Conservation (phyloP, 2,797 vertebrate genomes). For the Rhynchotus rufescens region DNA sequence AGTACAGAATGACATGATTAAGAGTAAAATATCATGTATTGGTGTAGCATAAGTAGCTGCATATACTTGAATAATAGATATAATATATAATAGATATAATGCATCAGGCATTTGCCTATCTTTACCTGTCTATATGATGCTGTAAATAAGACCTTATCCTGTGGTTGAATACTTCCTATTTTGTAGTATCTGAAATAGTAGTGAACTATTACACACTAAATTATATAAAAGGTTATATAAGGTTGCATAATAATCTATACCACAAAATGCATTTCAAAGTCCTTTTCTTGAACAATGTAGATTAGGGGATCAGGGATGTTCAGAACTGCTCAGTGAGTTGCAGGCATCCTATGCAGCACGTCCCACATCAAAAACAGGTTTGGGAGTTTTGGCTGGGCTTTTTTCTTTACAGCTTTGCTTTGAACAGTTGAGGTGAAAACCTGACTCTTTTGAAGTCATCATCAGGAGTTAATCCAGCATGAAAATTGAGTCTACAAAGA, state of each 20-base stretch:
- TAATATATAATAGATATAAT: neutral
- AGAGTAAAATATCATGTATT: neutral
- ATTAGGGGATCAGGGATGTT: conserved; percentile 51
- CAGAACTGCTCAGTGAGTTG: neutral
- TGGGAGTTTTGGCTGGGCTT: conserved; percentile 47
- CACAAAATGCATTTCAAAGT: conserved; percentile 59
- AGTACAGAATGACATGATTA: neutral
- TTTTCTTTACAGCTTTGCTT: conserved; percentile 52
- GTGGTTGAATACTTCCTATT: neutral
- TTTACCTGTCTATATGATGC: neutral
- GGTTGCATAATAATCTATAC: conserved; percentile 7
- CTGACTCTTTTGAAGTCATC: conserved; percentile 62
- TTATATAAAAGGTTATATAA: neutral
- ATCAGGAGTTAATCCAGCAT: conserved; percentile 66
- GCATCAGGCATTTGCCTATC: neutral
- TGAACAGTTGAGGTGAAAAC: conserved; percentile 68
- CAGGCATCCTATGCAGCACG: neutral
- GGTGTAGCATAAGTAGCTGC: neutral
- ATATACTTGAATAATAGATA: neutral
- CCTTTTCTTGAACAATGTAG: conserved; percentile 32
- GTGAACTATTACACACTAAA: neutral
- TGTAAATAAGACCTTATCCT: neutral
- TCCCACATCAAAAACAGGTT: conserved; percentile 68
- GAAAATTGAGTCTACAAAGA: conserved; percentile 53
- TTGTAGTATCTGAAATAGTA: neutral